phyloP scores from a whole-genome alignment of 1,140 invertebrate species.

The Drosophila insularis region DNA sequence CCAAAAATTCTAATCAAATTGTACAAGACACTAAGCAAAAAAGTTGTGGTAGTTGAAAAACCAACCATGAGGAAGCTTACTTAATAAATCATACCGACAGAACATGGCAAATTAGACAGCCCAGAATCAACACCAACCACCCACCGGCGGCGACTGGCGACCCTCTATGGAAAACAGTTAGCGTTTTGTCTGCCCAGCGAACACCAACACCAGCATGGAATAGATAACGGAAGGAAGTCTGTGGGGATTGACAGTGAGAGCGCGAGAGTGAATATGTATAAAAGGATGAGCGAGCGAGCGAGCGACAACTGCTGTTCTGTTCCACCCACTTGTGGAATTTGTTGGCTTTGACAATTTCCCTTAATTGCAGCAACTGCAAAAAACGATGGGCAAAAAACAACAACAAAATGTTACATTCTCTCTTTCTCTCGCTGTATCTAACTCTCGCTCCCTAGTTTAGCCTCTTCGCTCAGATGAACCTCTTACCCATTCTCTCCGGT shows the following conservation, averaged over 20 bases:
- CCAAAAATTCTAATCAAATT: constrained; percentile 67
- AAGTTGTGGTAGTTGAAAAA: constrained; percentile 26
- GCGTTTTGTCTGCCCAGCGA: constrained; percentile 50
- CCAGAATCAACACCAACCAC: not conserved
- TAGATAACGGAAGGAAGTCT: constrained; percentile 20
- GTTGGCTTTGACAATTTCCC: constrained; percentile 70
- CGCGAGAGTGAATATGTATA: not conserved
- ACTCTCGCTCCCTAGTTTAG: not conserved
- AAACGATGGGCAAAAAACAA: constrained; percentile 20
- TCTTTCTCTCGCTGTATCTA: constrained; percentile 7
- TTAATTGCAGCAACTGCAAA: constrained; percentile 61
- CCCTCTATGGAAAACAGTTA: constrained; percentile 58
- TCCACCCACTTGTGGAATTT: constrained; percentile 69
- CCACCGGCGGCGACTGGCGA: not conserved
- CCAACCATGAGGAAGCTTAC: constrained; percentile 51
- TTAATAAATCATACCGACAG: constrained; percentile 70
- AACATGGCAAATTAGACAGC: constrained; percentile 60
- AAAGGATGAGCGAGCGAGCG: not conserved
- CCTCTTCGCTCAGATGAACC: not conserved
- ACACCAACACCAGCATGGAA: constrained; percentile 3
- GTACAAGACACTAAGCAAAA: constrained; percentile 15
- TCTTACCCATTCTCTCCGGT: not conserved
- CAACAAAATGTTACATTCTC: constrained; percentile 38
- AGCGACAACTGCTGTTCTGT: constrained; percentile 41
- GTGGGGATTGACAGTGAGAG: not conserved